Percentiles rank a stretch among this genome's conserved stretches.
phyloP scores from a whole-genome alignment of 2,113 vertebrate species.

The Eretmochelys imbricata region DNA sequence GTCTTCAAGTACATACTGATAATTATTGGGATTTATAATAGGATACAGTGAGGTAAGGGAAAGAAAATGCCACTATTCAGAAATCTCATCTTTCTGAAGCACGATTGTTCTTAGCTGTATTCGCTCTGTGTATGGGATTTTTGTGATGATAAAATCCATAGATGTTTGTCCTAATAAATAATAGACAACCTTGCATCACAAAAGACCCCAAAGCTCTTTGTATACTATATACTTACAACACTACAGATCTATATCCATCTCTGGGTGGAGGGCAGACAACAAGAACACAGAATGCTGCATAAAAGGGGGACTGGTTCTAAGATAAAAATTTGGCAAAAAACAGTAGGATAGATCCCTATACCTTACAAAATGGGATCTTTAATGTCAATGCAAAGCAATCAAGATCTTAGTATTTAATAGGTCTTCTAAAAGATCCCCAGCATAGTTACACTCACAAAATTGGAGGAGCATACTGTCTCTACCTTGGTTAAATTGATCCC shows the following conservation, averaged over 20 bases:
- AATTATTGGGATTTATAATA: neutral
- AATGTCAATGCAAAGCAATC: neutral
- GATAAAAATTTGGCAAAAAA: no score
- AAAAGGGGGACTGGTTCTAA: no score
- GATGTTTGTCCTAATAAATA: neutral
- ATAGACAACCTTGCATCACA: neutral
- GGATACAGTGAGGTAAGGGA: accelerated
- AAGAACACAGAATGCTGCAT: no score
- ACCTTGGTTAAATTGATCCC: neutral
- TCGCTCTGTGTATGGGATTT: neutral
- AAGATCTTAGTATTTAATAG: neutral
- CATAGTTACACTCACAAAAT: neutral
- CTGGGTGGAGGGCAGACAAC: no score
- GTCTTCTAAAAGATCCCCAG: neutral
- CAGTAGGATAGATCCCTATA: no score
- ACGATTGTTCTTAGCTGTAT: neutral
- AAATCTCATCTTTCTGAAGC: neutral
- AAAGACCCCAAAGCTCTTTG: neutral
- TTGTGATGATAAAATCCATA: neutral
- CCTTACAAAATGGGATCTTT: neutral
- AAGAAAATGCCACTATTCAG: neutral
- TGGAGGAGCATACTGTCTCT: neutral
- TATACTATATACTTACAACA: no score
- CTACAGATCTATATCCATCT: no score
- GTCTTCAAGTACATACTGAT: neutral